Percentiles rank a stretch among this genome's conserved stretches.
phyloP scores from a whole-genome alignment of 2,888 invertebrate genomes.

The Epirrhoe alternata region DNA sequence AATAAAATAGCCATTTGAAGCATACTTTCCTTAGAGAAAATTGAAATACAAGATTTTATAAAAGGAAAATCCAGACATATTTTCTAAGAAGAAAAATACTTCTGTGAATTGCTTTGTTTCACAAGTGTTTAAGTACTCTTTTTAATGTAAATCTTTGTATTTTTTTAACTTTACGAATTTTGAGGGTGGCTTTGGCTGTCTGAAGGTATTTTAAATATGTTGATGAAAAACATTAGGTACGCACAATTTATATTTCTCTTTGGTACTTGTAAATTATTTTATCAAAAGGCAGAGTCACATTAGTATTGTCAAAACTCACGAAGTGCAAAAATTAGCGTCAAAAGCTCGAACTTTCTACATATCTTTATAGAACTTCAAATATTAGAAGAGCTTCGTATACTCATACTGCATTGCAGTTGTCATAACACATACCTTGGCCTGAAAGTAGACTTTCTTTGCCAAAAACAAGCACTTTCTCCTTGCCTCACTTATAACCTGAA shows the following conservation, averaged over 20 bases:
- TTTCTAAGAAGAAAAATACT: background rate
- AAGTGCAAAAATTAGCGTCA: background rate
- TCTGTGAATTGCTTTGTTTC: background rate
- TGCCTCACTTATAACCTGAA: conserved; percentile 14
- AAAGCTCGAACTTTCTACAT: background rate
- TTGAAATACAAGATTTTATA: conserved; percentile 29
- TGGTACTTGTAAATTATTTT: too few relatives aligned
- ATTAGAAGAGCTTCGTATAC: background rate
- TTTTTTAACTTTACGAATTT: background rate
- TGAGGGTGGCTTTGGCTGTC: too few relatives aligned
- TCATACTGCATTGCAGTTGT: conserved; percentile 26
- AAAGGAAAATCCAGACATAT: conserved; percentile 3
- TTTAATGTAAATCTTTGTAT: background rate
- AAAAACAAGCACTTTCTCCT: conserved; percentile 24
- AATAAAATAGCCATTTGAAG: conserved; percentile 30
- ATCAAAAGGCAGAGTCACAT: too few relatives aligned
- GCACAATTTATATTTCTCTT: too few relatives aligned
- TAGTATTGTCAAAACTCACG: background rate
- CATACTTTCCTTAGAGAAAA: conserved; percentile 41
- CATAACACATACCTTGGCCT: conserved; percentile 13
- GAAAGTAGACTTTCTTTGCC: conserved; percentile 15
- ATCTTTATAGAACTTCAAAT: background rate
- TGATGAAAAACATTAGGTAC: too few relatives aligned
- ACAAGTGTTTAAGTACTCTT: background rate
- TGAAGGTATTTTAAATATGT: too few relatives aligned